Evolutionary conservation across 2,113 vertebrate species (phyloP).

Genomic region (Eulemur rufifrons): DNA sequence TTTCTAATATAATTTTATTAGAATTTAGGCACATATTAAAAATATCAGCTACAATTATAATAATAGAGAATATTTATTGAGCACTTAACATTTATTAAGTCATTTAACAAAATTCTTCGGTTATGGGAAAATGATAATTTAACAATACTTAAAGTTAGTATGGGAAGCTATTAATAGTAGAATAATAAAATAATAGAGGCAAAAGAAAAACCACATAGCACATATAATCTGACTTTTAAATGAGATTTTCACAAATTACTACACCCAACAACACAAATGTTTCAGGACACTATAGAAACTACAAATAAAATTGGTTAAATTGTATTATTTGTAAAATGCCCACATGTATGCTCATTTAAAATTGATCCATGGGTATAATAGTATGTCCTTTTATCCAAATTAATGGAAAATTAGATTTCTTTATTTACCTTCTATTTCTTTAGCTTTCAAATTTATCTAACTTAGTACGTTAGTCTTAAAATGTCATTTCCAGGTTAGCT

Average conservation of each 20-base stretch:
- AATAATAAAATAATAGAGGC: conserved; percentile 13
- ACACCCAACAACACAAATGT: background rate
- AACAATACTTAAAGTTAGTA: background rate
- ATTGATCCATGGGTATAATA: background rate
- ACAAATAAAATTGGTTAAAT: conserved; percentile 42
- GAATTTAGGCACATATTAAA: conserved; percentile 23
- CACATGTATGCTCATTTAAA: conserved; percentile 3
- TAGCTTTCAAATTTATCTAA: conserved; percentile 30
- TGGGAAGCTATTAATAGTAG: background rate
- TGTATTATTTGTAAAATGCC: background rate
- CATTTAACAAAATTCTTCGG: conserved; percentile 24
- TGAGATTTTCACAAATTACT: conserved; percentile 2
- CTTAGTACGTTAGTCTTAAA: conserved; percentile 18
- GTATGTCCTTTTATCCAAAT: background rate
- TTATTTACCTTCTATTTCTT: background rate
- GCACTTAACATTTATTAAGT: conserved; percentile 28
- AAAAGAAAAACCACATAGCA: background rate
- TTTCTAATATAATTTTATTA: conserved; percentile 10
- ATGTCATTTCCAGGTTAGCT: background rate
- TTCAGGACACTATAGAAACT: conserved; percentile 32
- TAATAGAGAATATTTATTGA: conserved; percentile 40
- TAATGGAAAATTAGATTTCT: conserved; percentile 12
- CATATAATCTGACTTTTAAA: conserved; percentile 7
- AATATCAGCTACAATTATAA: conserved; percentile 16
- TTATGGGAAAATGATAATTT: background rate